These are phyloP conservation scores for Lophius piscatorius DNA, from an alignment of 2,113 vertebrate species.

Conservation along the genomic window DNA sequence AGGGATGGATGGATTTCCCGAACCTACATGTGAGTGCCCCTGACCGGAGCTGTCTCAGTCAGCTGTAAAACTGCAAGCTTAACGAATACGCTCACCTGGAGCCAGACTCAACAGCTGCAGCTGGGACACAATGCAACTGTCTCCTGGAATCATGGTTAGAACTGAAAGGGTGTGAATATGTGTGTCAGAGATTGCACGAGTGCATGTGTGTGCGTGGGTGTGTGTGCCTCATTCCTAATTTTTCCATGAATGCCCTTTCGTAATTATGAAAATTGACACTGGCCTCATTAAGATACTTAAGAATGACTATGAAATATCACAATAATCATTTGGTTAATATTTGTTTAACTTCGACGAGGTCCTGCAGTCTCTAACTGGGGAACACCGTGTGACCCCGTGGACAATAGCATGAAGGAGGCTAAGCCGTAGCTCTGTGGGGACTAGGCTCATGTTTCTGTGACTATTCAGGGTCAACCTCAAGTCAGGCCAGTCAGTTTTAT, in stretches of 20 bases:
- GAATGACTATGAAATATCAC: neutral
- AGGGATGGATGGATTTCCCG: conserved; percentile 9
- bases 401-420: conserved; percentile 51
- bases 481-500: conserved; percentile 23
- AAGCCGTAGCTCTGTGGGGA: conserved; percentile 52
- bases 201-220: neutral
- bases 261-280: neutral
- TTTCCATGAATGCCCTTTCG: neutral
- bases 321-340: neutral
- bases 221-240: conserved; percentile 5
- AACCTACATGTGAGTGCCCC: conserved; percentile 4
- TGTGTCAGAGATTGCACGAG: conserved; percentile 13
- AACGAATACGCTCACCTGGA: conserved; percentile 71
- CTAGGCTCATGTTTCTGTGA: conserved; percentile 68
- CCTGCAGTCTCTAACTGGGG: conserved; percentile 12
- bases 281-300: neutral
- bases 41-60: conserved; percentile 37
- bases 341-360: conserved; percentile 15
- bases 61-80: conserved; percentile 52
- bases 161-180: conserved; percentile 35
- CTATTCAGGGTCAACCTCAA: conserved; percentile 56
- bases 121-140: conserved; percentile 42
- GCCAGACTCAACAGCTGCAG: conserved; percentile 77
- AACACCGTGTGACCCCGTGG: conserved; percentile 23
- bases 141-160: conserved; percentile 39